phyloP scores from a whole-genome alignment of 2,113 vertebrate species.

The Callospermophilus lateralis region DNA sequence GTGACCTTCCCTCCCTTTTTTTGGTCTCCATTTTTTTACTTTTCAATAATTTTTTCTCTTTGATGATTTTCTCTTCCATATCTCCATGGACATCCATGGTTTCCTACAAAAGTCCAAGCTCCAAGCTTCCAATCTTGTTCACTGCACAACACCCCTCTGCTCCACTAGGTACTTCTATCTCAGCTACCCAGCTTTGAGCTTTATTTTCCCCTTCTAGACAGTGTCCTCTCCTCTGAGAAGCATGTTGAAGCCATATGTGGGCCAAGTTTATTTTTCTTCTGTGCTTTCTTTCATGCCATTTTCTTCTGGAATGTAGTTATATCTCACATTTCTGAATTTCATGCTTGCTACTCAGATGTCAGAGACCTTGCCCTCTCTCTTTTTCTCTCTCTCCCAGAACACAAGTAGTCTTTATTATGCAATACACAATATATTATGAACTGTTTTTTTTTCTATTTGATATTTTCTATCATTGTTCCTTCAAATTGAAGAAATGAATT shows the following conservation, averaged over 20 bases:
- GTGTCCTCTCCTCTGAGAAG: neutral
- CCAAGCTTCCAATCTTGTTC: neutral
- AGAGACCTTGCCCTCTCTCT: neutral
- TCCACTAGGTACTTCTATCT: neutral
- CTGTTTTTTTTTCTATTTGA: neutral
- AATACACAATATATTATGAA: neutral
- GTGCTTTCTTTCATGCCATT: neutral
- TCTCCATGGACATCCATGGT: neutral
- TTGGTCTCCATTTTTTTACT: neutral
- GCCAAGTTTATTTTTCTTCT: neutral
- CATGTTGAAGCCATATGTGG: neutral
- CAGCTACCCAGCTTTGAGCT: too few relatives aligned
- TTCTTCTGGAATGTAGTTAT: neutral
- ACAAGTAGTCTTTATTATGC: neutral
- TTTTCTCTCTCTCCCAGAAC: neutral
- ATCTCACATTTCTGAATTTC: neutral
- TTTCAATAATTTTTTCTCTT: neutral
- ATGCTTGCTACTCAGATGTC: neutral
- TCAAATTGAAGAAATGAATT: neutral
- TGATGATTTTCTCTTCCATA: neutral
- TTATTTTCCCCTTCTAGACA: neutral
- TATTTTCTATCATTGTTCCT: neutral
- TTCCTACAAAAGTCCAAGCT: neutral
- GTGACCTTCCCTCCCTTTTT: neutral
- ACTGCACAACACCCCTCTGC: neutral